A percentile compares a stretch with the other conserved stretches of the same genome.
These are phyloP conservation scores for Phoebastria nigripes DNA, from an alignment of 2,797 vertebrate species.

Conservation along the genomic window DNA sequence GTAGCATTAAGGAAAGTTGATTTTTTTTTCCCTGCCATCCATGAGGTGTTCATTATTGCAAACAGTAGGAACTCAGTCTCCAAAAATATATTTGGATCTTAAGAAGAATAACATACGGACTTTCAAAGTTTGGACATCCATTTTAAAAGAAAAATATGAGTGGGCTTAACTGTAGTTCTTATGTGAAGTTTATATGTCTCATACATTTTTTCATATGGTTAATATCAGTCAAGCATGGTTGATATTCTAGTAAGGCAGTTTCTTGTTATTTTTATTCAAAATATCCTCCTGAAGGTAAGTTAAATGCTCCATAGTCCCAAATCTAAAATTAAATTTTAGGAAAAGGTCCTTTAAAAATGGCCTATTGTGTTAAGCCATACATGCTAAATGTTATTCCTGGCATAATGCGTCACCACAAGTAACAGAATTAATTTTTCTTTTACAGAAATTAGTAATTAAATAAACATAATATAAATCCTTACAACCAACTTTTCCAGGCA, in stretches of 20 bases:
- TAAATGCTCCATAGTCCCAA: conserved; percentile 30
- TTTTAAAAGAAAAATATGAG: conserved; percentile 52
- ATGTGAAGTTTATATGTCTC: conserved; percentile 27
- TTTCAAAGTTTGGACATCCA: conserved; percentile 38
- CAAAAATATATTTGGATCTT: conserved; percentile 44
- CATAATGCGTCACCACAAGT: not conserved
- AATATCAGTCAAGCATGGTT: conserved; percentile 57
- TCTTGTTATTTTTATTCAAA: conserved; percentile 68
- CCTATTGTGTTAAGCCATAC: conserved; percentile 36
- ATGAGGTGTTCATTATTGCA: conserved; percentile 35
- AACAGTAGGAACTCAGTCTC: conserved; percentile 44
- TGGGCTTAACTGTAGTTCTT: conserved; percentile 28
- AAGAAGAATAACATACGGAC: conserved; percentile 7
- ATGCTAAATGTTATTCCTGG: conserved; percentile 60
- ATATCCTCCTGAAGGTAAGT: conserved; percentile 55
- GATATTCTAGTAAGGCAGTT: conserved; percentile 52
- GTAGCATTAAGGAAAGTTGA: not conserved
- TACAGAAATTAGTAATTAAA: conserved; percentile 62
- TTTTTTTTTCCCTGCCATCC: not conserved
- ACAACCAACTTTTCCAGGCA: not conserved
- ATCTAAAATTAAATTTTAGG: conserved; percentile 61
- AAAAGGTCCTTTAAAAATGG: conserved; percentile 34
- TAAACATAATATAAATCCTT: conserved; percentile 12
- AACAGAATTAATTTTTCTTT: conserved; percentile 57
- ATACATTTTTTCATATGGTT: conserved; percentile 45